Base-by-base conservation (phyloP, 2,113 vertebrate species). In the Agelaius phoeniceus region DNA sequence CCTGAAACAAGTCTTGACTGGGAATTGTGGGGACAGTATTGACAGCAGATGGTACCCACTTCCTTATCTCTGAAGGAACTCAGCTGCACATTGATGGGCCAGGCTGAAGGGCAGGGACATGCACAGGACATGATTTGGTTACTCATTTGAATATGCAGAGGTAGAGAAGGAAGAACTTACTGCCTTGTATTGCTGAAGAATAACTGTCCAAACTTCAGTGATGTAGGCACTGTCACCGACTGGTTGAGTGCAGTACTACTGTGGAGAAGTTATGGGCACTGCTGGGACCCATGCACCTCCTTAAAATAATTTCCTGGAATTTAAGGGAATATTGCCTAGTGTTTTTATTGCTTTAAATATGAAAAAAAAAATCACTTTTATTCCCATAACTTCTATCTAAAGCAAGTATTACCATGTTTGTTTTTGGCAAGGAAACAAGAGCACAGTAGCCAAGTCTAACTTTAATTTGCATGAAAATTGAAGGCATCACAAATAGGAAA, bases 21-120 rank as follows among this genome's bases (percentile, higher is more conserved):
- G 83, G 84, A 96, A 85, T 94, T 41, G 72, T 52, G 91, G 77
- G 76, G 95, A 93, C 59, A 30, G 83, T 90, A 95, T 96, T 86
- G 97, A 84, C 95, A 97, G 97, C 97, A 98, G 96, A 97, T 96
- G 94, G 91, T 96, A 52, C 62, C 91, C 78, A 39, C 59, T 91
- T 66, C 37, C 7, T 89, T 80, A 89, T 62, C 67, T 69, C 66
- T 72, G 62, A 67, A 91, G 73, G 69, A 83, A 4, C 66, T 83
- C 1, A 0, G 14, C 67, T 73, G 33, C 49, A 5, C 3, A 2
- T 22, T 51, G 72, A 76, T 66, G 69, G 51, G 15, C 22, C 67
- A 49, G 46, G 24, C 35, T 75, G 61, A 79, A 41, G 19, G 44
- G 37, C 6, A 21, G 33, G 37, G 21, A 83, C 1, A 1, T 27